Evolutionary conservation across 2,888 invertebrate species (phyloP), one percentile per base, ranked within the genome.

Genomic region (Sphaerophoria rueppellii): DNA sequence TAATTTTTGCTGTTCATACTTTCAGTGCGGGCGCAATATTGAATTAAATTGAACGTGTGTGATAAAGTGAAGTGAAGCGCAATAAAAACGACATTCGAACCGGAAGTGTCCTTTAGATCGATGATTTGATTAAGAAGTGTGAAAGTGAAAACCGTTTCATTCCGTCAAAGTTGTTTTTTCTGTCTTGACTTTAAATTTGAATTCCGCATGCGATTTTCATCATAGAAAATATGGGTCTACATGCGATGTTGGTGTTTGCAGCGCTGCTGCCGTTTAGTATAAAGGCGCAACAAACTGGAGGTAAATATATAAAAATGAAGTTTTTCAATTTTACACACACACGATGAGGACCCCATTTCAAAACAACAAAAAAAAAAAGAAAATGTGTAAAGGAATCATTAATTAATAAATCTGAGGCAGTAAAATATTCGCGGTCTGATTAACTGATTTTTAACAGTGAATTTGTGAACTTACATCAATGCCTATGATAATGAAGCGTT

Each of bases 231-330:
- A 83, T 80, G 83, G 75, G 37, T 67, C 67, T 61, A 32, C 55
- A 67, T 37, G 75, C 65, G 35, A 57, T 80, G 32, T 67, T 75
- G 50, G 58, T 80, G 55, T 72, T 75, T 0, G 60, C 75, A 34
- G 46, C 72, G 6, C n/a, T 80, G 60, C 43, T 83, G 57, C 67
- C 80, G 43, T 32, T 83, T 37, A 43, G 46, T 46, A 43, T 35
- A 52, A 67, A 46, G 72, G 67, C 83, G 32, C 71, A 83, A 46
- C 65, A 79, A 71, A 54, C 80, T 46, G 71, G 57, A 83, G 83
- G 83, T 83, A 83, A 83, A 52, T 46, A 65, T 11, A 35, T 61
- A 80, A 75, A 6, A 12, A 43, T n/a, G n/a, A n/a, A n/a, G n/a
- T n/a, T n/a, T n/a, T n/a, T 11, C 43, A 11, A 43, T 43, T 43